Conservation (phyloP, 2,113 vertebrate genomes). For the Psephotus haematonotus region DNA sequence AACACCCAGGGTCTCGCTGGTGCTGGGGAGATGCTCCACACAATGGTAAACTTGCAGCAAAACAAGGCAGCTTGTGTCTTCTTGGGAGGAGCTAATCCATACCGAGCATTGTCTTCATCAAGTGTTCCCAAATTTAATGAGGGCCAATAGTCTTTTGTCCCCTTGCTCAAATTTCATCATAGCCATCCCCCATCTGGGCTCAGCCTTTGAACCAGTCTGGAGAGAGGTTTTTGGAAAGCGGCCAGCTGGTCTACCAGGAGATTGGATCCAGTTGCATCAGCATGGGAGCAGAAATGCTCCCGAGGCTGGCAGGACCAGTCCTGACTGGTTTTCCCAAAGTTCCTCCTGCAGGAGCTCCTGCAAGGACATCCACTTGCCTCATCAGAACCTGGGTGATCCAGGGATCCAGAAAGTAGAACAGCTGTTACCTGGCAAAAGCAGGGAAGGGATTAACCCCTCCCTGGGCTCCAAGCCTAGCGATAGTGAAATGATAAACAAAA, state of each 20-base stretch:
- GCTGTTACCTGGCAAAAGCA: neutral
- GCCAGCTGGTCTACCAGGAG: slow-evolving; percentile 3
- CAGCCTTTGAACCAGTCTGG: neutral
- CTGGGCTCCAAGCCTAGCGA: fast-evolving
- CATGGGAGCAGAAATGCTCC: slow-evolving; percentile 47
- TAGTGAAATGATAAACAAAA: neutral
- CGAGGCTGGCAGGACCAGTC: neutral
- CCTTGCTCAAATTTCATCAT: neutral
- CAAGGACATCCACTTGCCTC: slow-evolving; percentile 31
- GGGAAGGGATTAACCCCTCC: neutral
- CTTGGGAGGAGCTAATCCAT: neutral
- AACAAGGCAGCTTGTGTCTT: neutral
- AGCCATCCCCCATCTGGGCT: neutral
- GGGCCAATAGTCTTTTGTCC: neutral
- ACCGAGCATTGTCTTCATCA: neutral
- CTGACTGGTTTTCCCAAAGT: slow-evolving; percentile 41
- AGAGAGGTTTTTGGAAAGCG: slow-evolving; percentile 29
- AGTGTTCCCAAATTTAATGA: neutral
- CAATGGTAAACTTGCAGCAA: neutral
- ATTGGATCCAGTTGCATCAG: slow-evolving; percentile 54
- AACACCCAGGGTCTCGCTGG: neutral
- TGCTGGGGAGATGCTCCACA: neutral
- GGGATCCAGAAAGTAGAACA: neutral
- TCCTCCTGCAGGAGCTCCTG: slow-evolving; percentile 40
- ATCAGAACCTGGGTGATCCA: slow-evolving; percentile 12